These are phyloP conservation scores for Hyposmocoma kahamanoa DNA, from an alignment of 1,140 invertebrate genomes.

Conservation along the genomic window DNA sequence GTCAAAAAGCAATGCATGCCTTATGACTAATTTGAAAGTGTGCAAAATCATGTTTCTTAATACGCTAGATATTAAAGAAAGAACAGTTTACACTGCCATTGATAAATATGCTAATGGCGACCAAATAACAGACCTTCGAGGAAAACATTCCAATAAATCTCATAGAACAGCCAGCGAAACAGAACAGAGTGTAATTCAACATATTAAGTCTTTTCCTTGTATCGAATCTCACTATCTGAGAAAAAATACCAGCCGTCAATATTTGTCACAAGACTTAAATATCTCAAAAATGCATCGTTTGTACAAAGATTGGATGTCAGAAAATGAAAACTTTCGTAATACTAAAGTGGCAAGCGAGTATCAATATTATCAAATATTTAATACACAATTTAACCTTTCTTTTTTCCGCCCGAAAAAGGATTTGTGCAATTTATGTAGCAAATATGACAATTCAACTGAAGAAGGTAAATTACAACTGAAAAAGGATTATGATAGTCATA, in stretches of 20 bases:
- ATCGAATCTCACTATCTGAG: background rate
- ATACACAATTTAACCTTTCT: conserved; percentile 12
- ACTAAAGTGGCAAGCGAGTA: conserved; percentile 10
- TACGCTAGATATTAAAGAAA: background rate
- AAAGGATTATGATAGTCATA: background rate
- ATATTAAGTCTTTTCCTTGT: background rate
- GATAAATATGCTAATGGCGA: background rate
- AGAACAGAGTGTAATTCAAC: background rate
- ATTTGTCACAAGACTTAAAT: background rate
- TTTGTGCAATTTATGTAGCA: background rate
- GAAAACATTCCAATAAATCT: background rate
- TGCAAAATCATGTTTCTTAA: background rate
- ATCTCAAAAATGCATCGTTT: conserved; percentile 1
- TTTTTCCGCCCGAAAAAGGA: conserved; percentile 11
- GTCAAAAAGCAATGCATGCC: background rate
- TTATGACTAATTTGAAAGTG: too few relatives aligned
- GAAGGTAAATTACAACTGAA: background rate
- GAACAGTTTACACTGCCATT: background rate
- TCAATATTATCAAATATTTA: conserved; percentile 15
- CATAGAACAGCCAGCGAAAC: background rate
- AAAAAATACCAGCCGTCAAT: background rate
- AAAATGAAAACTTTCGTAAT: conserved; percentile 7
- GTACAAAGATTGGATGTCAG: conserved; percentile 7
- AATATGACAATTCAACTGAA: background rate
- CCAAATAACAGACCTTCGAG: background rate